Base-by-base conservation (phyloP, 2,888 invertebrate genomes). In the Melanchra persicariae region DNA sequence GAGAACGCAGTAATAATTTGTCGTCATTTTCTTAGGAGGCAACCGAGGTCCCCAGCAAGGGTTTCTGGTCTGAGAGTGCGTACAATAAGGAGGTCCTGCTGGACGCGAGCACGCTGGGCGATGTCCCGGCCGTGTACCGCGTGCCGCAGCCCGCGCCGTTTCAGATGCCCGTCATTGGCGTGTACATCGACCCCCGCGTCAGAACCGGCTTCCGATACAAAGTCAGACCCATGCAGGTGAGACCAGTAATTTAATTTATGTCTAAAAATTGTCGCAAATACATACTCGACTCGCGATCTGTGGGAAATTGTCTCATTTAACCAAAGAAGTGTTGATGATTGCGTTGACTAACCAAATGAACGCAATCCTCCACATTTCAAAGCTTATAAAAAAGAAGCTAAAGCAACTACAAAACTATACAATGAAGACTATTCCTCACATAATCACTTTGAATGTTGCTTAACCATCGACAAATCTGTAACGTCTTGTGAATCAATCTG, bases 121-220 rank as follows among this genome's bases (percentile, higher is more conserved):
- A 97, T 90, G 94, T 97, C 37, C 97, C 97, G 1, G 97, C 97
- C 1, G 94, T 96, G 61, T 97, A 97, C 90, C 94, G 95, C 37
- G 96, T 97, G 22, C 96, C 97, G 22, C 94, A 96, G 37, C 94
- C 97, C 3, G 96, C 96, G 47, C 93, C 96, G 9, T 96, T 97
- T 85, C 97, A 97, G 90, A 95, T 97, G 90, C 97, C 97, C 0
- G 97, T 97, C 64, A 96, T 97, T 87, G 98, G 98, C 64, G 97
- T 98, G 67, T 97, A 97, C 92, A 96, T 98, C 83, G 98, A 98
- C 93, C 96, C 96, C 69, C 95, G 97, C 69, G 97, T 98, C 78
- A 95, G 97, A 83, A 97, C 98, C 80, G 98, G 98, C 82, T 98
- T 98, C 95, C 96, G 97, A 91, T 98, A 98, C 96, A 96, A 97